Conservation (phyloP, 2,888 invertebrate genomes). For the Tetragnatha montana region DNA sequence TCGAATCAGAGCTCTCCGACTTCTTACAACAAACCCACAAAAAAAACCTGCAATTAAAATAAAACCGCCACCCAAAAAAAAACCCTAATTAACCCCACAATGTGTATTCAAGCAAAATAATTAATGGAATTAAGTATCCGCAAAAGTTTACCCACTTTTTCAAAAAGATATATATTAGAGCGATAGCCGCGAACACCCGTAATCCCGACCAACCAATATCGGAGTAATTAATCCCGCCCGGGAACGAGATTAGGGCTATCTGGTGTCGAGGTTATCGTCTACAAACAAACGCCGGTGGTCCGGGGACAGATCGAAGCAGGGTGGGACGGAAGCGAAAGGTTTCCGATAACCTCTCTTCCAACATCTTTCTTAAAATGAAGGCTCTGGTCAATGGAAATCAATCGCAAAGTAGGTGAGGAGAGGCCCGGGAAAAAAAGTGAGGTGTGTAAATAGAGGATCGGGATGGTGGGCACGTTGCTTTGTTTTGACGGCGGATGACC, state of each 20-base stretch:
- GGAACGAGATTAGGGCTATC: slow-evolving; percentile 52
- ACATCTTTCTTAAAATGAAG: slow-evolving; percentile 68
- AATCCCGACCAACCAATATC: slow-evolving; percentile 45
- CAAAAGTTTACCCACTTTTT: slow-evolving; percentile 62
- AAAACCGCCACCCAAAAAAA: background rate
- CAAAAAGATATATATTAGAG: background rate
- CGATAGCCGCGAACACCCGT: slow-evolving; percentile 11
- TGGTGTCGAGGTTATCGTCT: slow-evolving; percentile 31
- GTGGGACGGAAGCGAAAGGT: slow-evolving; percentile 39
- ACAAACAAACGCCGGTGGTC: slow-evolving; percentile 42
- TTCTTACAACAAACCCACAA: background rate
- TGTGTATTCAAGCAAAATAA: slow-evolving; percentile 55
- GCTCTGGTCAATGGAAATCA: slow-evolving; percentile 66
- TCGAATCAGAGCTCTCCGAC: background rate
- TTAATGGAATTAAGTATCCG: slow-evolving; percentile 55
- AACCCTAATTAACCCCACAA: background rate
- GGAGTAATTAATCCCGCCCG: slow-evolving; percentile 52
- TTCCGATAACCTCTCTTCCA: slow-evolving; percentile 68
- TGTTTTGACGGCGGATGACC: slow-evolving; percentile 26
- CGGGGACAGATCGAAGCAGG: slow-evolving; percentile 36
- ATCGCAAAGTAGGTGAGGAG: slow-evolving; percentile 61
- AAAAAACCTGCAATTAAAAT: background rate
- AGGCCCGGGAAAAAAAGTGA: slow-evolving; percentile 14
- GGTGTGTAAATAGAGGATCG: slow-evolving; percentile 43
- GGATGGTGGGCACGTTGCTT: slow-evolving; percentile 1